Evolutionary conservation across 2,888 invertebrate genomes (phyloP), one percentile per base, ranked within the genome.

Genomic region (Ernsta delagoae): DNA sequence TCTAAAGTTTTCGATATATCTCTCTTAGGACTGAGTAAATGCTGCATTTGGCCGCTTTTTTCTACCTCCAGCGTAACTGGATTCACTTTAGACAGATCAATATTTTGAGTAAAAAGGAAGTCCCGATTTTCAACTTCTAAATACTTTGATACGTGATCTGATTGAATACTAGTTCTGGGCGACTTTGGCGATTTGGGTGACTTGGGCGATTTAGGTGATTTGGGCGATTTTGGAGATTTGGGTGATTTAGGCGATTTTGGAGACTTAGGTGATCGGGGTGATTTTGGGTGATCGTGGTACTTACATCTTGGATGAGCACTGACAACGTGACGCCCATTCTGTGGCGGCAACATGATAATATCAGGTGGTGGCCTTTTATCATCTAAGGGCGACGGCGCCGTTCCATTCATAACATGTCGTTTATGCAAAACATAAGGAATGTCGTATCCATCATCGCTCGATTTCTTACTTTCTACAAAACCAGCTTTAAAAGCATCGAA

Each of bases 391-490:
- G 94, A 94, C 0, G 95, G 94, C 0, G 96, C 96, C 0, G 97
- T 97, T 0, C 97, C 97, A 81, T 97, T 97, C 96, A 97, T 96
- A 0, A 97, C 95, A 81, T 97, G 97, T 4, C 97, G 94, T 81
- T 97, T 97, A 82, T 97, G 97, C 62, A 97, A 89, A 5, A 97
- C 96, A 79, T 98, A 98, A 0, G 97, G 97, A 81, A 98, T 97
- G 75, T 97, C 97, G 75, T 94, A 93, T 43, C 96, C 96, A 75
- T 95, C 91, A 73, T 92, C 90, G 4, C 86, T 75, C 4, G 83
- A 76, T 75, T 94, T 94, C 76, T 92, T 91, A 66, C 78, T 86
- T 74, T 94, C 94, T 78, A 94, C 94, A 72, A 92, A 90, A 11
- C 91, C 91, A 3, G 93, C 92, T 86, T 94, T 92, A 64, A 95